These are phyloP conservation scores for Melanotaenia boesemani DNA, from an alignment of 2,797 vertebrate species.

Conservation along the genomic window DNA sequence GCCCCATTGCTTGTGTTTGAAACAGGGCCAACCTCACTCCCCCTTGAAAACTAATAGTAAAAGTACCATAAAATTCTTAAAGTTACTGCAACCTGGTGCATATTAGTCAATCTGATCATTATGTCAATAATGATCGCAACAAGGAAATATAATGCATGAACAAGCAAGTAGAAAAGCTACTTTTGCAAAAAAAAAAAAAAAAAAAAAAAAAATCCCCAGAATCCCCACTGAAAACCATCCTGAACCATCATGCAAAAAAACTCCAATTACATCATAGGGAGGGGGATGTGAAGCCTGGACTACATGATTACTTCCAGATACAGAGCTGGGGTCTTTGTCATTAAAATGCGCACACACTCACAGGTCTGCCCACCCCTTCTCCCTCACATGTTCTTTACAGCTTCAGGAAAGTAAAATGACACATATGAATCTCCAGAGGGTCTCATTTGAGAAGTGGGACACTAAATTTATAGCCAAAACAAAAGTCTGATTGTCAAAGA, in stretches of 20 bases:
- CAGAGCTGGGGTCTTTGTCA: constrained; percentile 73
- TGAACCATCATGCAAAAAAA: constrained; percentile 63
- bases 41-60: constrained; percentile 30
- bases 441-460: constrained; percentile 31
- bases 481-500: constrained; percentile 41
- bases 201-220: constrained; percentile 29
- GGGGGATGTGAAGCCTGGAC: constrained; percentile 75
- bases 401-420: constrained; percentile 48
- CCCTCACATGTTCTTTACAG: constrained; percentile 18
- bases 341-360: constrained; percentile 51
- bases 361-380: constrained; percentile 2
- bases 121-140: background rate
- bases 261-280: constrained; percentile 84
- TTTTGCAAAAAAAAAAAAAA: constrained; percentile 28
- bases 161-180: constrained; percentile 25
- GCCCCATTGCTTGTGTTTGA: constrained; percentile 60
- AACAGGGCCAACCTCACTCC: constrained; percentile 59
- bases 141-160: background rate
- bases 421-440: constrained; percentile 37
- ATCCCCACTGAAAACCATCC: constrained; percentile 49
- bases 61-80: constrained; percentile 24
- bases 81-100: background rate
- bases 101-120: constrained; percentile 4
- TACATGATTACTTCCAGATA: constrained; percentile 87
- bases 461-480: constrained; percentile 30